Conservation (phyloP, 1,140 invertebrate species). For the Batillaria attramentaria region DNA sequence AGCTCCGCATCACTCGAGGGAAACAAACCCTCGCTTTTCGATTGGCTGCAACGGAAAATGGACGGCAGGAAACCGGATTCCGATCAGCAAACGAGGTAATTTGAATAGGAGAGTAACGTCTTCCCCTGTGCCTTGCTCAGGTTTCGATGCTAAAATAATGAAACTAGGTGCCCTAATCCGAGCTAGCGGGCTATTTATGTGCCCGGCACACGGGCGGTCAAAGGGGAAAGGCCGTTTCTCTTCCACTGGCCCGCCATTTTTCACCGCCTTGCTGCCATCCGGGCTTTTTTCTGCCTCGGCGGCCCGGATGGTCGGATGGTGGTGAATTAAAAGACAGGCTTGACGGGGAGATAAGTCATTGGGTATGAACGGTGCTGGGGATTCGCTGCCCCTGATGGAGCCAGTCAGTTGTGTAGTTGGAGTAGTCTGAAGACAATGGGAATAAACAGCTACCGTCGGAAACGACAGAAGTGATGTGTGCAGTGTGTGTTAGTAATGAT, state of each 20-base stretch:
- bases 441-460: not conserved
- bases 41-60: no score
- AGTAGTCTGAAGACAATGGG: not conserved
- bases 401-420: not conserved
- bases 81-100: constrained; percentile 22
- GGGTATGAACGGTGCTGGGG: no score
- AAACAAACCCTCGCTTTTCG: no score
- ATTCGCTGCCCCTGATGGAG: no score
- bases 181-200: constrained; percentile 16
- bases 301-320: not conserved
- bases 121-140: not conserved
- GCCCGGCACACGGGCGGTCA: constrained; percentile 7
- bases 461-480: no score
- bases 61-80: constrained; percentile 21
- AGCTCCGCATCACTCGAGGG: no score
- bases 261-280: not conserved
- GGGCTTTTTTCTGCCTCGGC: not conserved
- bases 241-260: constrained; percentile 2
- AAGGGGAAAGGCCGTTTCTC: constrained; percentile 7
- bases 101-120: constrained; percentile 20
- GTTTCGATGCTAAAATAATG: constrained; percentile 29
- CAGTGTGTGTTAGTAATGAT: no score
- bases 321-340: not conserved
- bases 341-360: no score
- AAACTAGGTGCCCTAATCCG: not conserved